These are phyloP conservation scores for Synergus japonicus DNA, from an alignment of 2,888 invertebrate species.

Conservation along the genomic window DNA sequence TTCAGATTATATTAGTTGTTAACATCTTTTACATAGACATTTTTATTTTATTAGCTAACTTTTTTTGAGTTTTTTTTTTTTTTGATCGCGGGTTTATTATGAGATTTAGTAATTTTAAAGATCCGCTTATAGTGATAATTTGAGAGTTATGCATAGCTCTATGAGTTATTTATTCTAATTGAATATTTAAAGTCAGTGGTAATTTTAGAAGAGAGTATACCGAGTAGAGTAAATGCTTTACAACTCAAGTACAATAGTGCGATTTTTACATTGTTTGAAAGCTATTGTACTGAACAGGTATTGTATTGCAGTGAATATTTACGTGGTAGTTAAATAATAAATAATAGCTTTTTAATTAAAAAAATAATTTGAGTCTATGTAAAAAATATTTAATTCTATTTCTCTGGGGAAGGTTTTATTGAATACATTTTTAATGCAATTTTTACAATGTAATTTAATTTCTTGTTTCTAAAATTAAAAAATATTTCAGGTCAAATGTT, in stretches of 20 bases:
- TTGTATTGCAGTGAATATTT: conserved; percentile 26
- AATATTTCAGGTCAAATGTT: too few species aligned
- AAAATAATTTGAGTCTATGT: not conserved
- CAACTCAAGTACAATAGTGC: conserved; percentile 20
- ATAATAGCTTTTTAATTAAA: conserved; percentile 20
- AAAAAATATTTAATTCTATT: not conserved
- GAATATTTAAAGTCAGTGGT: conserved; percentile 20
- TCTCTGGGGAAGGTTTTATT: not conserved
- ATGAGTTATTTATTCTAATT: conserved; percentile 16
- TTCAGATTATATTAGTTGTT: not conserved
- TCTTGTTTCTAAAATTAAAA: not conserved
- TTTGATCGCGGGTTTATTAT: not conserved
- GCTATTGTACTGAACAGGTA: conserved; percentile 16
- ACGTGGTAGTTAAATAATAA: conserved; percentile 32
- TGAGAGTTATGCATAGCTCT: not conserved
- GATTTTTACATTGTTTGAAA: conserved; percentile 20
- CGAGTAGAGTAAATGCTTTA: conserved; percentile 15
- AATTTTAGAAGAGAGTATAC: not conserved
- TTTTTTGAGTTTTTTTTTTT: not conserved
- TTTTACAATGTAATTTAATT: not conserved
- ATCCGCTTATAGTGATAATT: not conserved
- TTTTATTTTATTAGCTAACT: not conserved
- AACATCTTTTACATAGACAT: not conserved
- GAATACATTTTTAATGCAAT: not conserved
- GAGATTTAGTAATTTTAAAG: not conserved